Percentiles rank a stretch among this genome's conserved stretches.
Conservation (phyloP, 2,797 vertebrate species). For the Adrianichthys oophorus region DNA sequence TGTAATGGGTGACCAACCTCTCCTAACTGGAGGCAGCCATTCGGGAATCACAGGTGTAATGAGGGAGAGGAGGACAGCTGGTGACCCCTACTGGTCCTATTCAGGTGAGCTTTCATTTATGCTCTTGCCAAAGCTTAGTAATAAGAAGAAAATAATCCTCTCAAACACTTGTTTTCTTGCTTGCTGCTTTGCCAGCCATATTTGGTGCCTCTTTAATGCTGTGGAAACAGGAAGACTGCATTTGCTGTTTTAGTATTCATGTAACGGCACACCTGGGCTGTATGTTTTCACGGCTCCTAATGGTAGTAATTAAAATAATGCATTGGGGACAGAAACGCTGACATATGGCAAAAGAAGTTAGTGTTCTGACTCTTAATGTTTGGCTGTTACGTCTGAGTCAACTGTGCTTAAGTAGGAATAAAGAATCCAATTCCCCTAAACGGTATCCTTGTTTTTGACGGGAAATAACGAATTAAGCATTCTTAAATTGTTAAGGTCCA, state of each 20-base stretch:
- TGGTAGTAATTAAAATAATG: conserved; percentile 48
- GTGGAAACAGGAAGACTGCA: conserved; percentile 7
- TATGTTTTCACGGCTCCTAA: conserved; percentile 29
- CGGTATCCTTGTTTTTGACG: conserved; percentile 1
- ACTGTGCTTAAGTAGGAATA: conserved; percentile 17
- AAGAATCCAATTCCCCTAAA: conserved; percentile 2
- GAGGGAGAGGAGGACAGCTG: conserved; percentile 88
- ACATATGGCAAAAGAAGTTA: conserved; percentile 15
- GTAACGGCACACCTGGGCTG: conserved; percentile 17
- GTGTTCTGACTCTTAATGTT: conserved; percentile 16
- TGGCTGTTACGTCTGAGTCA: conserved; percentile 11
- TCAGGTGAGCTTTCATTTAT: conserved; percentile 82
- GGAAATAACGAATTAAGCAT: not conserved
- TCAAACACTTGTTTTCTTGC: conserved; percentile 22
- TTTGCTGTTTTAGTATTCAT: conserved; percentile 23
- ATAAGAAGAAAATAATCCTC: conserved; percentile 20
- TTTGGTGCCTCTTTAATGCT: not conserved
- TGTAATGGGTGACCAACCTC: conserved; percentile 82
- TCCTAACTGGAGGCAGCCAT: conserved; percentile 75
- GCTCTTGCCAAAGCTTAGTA: conserved; percentile 11
- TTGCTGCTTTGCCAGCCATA: conserved; percentile 10
- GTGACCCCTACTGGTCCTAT: conserved; percentile 97
- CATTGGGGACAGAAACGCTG: conserved; percentile 20
- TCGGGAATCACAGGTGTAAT: conserved; percentile 78
- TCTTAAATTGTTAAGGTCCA: not conserved